A percentile compares a stretch with the other conserved stretches of the same genome.
Evolutionary conservation across 2,797 vertebrate species (phyloP).

Genomic region (Choloepus didactylus): DNA sequence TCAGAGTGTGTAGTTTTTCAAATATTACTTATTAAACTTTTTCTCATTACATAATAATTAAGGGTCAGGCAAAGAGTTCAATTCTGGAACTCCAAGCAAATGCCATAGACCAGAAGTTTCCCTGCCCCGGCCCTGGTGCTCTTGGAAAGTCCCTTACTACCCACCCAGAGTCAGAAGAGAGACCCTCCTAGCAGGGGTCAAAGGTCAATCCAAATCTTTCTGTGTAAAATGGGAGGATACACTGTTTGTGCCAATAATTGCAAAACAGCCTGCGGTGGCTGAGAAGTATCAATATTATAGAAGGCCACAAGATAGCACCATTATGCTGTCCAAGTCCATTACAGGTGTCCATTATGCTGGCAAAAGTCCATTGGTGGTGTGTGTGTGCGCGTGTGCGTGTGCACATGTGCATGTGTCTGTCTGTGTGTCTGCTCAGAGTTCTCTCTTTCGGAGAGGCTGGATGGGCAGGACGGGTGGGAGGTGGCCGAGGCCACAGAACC

Average conservation of each 20-base stretch:
- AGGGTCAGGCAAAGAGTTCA: background rate
- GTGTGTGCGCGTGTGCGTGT: background rate
- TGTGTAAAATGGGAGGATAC: background rate
- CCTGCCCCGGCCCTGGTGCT: background rate
- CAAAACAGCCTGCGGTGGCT: background rate
- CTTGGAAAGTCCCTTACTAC: background rate
- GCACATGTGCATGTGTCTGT: background rate
- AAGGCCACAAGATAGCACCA: slow-evolving; percentile 8
- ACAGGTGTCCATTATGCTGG: background rate
- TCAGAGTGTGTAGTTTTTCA: background rate
- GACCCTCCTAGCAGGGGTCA: background rate
- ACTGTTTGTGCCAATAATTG: slow-evolving; percentile 27
- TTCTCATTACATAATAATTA: background rate
- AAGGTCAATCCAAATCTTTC: background rate
- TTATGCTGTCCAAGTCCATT: background rate
- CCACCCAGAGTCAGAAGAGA: background rate
- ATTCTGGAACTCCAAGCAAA: background rate
- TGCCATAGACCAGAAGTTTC: background rate
- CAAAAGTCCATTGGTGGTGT: background rate
- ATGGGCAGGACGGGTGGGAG: background rate
- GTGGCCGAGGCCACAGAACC: background rate
- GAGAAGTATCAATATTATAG: background rate
- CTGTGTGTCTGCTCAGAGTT: background rate
- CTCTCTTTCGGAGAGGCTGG: background rate
- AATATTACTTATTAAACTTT: slow-evolving; percentile 1